Evolutionary conservation across 2,797 vertebrate genomes (phyloP).

Genomic region (Smutsia gigantea): DNA sequence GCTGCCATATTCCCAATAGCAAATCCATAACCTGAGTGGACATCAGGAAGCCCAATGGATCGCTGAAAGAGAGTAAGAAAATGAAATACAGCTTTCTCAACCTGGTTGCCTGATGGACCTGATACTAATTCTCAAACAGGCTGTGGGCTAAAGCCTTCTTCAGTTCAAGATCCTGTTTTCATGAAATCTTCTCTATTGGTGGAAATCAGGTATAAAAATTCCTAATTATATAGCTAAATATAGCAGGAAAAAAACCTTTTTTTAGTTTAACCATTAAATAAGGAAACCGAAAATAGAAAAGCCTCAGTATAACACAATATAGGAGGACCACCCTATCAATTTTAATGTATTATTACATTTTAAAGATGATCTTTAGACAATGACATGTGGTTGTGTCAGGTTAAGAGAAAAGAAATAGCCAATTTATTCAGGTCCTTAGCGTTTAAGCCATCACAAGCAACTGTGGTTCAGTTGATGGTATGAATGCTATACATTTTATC

Average conservation of each 20-base stretch:
- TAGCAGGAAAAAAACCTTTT: background rate
- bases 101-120: background rate
- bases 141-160: background rate
- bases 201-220: background rate
- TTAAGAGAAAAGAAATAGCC: background rate
- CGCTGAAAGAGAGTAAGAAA: slow-evolving; percentile 85
- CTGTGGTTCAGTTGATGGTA: background rate
- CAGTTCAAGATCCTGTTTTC: background rate
- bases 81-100: background rate
- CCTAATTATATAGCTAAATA: slow-evolving; percentile 10
- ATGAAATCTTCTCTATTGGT: background rate
- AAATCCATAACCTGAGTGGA: slow-evolving; percentile 99
- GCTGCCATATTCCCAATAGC: slow-evolving; percentile 99
- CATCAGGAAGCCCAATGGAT: slow-evolving; percentile 97
- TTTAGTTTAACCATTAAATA: slow-evolving; percentile 25
- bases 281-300: background rate
- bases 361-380: background rate
- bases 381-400: background rate
- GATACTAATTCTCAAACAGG: background rate
- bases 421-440: background rate
- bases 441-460: background rate
- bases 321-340: background rate
- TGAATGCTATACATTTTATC: background rate
- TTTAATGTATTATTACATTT: slow-evolving; percentile 4
- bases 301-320: background rate